phyloP scores from a whole-genome alignment of 1,140 invertebrate species.

The Aphaenogaster rudis region DNA sequence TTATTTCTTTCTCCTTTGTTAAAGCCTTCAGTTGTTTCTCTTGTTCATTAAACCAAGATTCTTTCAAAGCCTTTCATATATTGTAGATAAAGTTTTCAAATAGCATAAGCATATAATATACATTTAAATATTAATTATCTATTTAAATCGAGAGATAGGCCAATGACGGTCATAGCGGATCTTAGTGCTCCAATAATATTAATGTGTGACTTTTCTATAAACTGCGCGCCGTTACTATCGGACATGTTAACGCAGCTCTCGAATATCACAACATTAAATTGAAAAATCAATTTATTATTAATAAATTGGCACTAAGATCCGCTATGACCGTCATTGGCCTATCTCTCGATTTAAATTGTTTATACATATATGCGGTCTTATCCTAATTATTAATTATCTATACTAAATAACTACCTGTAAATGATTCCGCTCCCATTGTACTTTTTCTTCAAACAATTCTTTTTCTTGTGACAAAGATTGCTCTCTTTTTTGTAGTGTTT shows the following conservation, averaged over 20 bases:
- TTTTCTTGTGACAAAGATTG: constrained; percentile 79
- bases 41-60: constrained; percentile 82
- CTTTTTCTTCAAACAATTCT: constrained; percentile 82
- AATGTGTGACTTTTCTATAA: too few relatives aligned
- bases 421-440: constrained; percentile 82
- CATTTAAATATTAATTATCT: constrained; percentile 24
- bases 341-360: too few relatives aligned
- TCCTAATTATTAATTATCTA: constrained; percentile 21
- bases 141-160: not conserved
- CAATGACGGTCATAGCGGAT: too few relatives aligned
- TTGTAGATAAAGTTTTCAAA: constrained; percentile 10
- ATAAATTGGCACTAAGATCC: too few relatives aligned
- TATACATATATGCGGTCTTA: too few relatives aligned
- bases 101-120: not conserved
- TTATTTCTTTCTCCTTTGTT: constrained; percentile 78
- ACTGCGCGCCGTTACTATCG: too few relatives aligned
- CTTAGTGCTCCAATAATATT: too few relatives aligned
- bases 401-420: constrained; percentile 75
- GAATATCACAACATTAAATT: too few relatives aligned
- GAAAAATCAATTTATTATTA: too few relatives aligned
- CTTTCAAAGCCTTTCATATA: constrained; percentile 77
- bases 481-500: constrained; percentile 77
- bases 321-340: too few relatives aligned
- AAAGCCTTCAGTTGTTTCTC: constrained; percentile 79
- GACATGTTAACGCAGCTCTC: too few relatives aligned